Evolutionary conservation across 1,140 invertebrate genomes (phyloP), one percentile per base, ranked within the genome.

Genomic region (Pogonus chalceus): DNA sequence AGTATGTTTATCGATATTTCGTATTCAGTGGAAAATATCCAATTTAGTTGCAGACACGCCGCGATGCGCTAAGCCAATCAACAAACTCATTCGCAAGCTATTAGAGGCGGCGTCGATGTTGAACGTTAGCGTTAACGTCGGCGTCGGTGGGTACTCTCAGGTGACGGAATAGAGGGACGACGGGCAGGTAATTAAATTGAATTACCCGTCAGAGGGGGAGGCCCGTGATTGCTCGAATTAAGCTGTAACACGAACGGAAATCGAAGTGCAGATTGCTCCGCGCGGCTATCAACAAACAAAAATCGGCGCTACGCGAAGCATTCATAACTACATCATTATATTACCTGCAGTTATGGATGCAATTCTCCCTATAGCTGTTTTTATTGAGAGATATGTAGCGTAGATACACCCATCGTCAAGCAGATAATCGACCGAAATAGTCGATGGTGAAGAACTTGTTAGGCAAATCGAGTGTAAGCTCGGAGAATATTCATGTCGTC

Each of bases 171-270:
- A 4, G 39, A 9, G 20, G 21, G 56, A 35, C 35, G 48, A 26
- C 39, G 56, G 52, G 48, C 56, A 51, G 54, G 58, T 56, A 62
- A 62, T 62, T 58, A 62, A 58, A 62, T 51, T 51, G 57, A 62
- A 62, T 62, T 62, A 62, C 58, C 53, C 59, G 57, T 56, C 56
- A 57, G 54, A 59, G 52, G 52, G 12, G 18, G 39, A 20, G 39
- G 39, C 4, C 16, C 56, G 60, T 59, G 58, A 61, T 61, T 61
- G 53, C 60, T 61, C 52, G 56, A 58, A 61, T 61, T 57, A 61
- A 56, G 58, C 55, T 48, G 51, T 59, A 58, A 61, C 56, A 52
- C 52, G 53, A 48, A 52, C 57, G 60, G 60, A 61, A 61, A 61
- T 61, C 60, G 58, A 61, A 61, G 53, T 59, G 58, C 50, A 59